Conservation (phyloP, 2,888 invertebrate genomes). For the Tiliacea citrago region DNA sequence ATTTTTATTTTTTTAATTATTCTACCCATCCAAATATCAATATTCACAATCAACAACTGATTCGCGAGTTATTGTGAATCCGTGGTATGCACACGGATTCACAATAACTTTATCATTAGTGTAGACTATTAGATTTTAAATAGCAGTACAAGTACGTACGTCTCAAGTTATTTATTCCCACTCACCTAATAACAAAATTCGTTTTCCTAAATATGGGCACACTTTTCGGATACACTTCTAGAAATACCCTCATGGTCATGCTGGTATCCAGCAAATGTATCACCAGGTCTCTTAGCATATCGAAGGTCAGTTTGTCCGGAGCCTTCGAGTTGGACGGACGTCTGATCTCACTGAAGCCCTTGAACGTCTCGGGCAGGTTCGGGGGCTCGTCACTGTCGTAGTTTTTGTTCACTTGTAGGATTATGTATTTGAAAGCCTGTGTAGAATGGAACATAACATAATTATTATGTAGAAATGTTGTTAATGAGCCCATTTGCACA, state of each 20-base stretch:
- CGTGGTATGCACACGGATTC: too few relatives aligned
- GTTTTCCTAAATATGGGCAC: conserved; percentile 89
- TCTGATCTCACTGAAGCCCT: conserved; percentile 85
- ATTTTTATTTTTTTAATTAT: too few relatives aligned
- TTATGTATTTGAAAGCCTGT: conserved; percentile 89
- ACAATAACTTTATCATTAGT: too few relatives aligned
- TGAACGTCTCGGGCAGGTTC: conserved; percentile 86
- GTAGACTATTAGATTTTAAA: too few relatives aligned
- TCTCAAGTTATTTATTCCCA: conserved; percentile 18
- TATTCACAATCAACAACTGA: background rate
- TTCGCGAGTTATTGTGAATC: too few relatives aligned
- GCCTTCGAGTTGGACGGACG: conserved; percentile 75
- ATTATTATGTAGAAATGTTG: background rate
- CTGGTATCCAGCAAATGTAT: conserved; percentile 93
- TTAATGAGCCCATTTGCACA: background rate
- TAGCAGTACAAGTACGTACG: too few relatives aligned
- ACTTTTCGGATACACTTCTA: conserved; percentile 92
- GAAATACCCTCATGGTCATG: conserved; percentile 92
- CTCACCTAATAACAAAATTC: conserved; percentile 91
- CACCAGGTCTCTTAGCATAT: conserved; percentile 92
- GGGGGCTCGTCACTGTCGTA: conserved; percentile 85
- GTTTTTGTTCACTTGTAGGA: conserved; percentile 88
- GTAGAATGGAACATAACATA: background rate
- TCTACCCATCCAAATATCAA: background rate
- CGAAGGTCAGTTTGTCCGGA: conserved; percentile 82